phyloP scores from a whole-genome alignment of 2,888 invertebrate species.

The Laspeyria flexula region DNA sequence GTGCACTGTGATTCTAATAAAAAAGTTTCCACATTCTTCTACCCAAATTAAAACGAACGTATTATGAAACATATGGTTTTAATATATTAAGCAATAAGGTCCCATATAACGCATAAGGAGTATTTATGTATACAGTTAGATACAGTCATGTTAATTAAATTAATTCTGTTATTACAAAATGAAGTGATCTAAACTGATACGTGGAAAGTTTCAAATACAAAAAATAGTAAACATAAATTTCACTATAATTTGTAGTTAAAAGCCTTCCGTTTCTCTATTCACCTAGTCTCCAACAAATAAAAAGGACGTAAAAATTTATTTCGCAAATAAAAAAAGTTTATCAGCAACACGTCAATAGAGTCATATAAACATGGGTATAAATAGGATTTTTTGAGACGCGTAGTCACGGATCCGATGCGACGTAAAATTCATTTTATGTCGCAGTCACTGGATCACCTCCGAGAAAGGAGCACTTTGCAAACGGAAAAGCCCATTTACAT shows the following conservation, averaged over 20 bases:
- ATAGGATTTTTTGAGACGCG: slow-evolving; percentile 45
- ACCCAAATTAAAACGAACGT: background rate
- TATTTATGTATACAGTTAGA: background rate
- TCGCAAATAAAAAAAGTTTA: slow-evolving; percentile 10
- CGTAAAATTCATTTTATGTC: slow-evolving; percentile 68
- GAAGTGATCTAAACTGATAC: background rate
- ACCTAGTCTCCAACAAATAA: background rate
- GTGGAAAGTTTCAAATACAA: too few species aligned
- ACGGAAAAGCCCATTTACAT: slow-evolving; percentile 71
- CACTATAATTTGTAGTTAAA: background rate
- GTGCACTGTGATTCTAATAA: slow-evolving; percentile 14
- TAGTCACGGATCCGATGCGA: slow-evolving; percentile 52
- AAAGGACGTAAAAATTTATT: slow-evolving; percentile 9
- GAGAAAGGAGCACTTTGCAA: slow-evolving; percentile 68
- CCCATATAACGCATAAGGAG: background rate
- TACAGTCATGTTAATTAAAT: background rate
- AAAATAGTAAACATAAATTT: background rate
- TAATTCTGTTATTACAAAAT: background rate
- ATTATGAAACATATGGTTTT: background rate
- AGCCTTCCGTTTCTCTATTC: background rate
- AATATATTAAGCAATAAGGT: background rate
- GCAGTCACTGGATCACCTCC: slow-evolving; percentile 63
- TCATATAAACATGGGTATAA: slow-evolving; percentile 31
- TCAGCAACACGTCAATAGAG: slow-evolving; percentile 25
- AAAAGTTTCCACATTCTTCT: slow-evolving; percentile 6